phyloP scores from a whole-genome alignment of 2,797 vertebrate genomes.

The Enteromius argenteus region DNA sequence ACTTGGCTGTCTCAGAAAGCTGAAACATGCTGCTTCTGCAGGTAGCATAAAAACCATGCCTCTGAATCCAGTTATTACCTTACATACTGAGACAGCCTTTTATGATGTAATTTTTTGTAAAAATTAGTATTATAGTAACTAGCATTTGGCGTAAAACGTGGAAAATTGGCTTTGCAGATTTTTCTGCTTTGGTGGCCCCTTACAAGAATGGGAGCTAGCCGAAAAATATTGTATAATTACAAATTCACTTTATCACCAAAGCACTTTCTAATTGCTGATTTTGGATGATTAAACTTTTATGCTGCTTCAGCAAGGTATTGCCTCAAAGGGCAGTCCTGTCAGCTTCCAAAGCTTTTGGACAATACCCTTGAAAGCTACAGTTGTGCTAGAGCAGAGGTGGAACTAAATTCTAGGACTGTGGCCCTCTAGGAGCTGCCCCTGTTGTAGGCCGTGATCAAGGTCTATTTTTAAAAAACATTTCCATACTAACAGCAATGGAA shows the following conservation, averaged over 20 bases:
- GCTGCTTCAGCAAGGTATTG: neutral
- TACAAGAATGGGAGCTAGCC: neutral
- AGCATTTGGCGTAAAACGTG: neutral
- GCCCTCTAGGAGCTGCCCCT: neutral
- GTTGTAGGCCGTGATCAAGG: neutral
- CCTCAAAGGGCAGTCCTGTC: neutral
- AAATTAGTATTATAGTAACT: neutral
- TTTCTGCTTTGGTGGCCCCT: neutral
- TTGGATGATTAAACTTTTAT: too few relatives aligned
- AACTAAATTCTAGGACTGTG: neutral
- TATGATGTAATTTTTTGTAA: neutral
- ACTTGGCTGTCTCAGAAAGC: too few relatives aligned
- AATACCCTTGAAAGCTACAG: neutral
- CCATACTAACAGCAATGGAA: constrained; percentile 86
- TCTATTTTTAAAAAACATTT: neutral
- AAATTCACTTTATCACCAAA: too few relatives aligned
- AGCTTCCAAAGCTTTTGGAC: neutral
- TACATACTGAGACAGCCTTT: neutral
- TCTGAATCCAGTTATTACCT: neutral
- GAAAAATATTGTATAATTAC: neutral
- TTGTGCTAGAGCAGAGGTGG: neutral
- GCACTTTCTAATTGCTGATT: too few relatives aligned
- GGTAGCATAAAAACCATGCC: neutral
- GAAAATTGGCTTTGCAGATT: neutral
- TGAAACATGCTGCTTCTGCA: too few relatives aligned